A percentile compares a stretch with the other conserved stretches of the same genome.
phyloP scores from a whole-genome alignment of 2,797 vertebrate genomes.

The Sebastolobus altivelis region DNA sequence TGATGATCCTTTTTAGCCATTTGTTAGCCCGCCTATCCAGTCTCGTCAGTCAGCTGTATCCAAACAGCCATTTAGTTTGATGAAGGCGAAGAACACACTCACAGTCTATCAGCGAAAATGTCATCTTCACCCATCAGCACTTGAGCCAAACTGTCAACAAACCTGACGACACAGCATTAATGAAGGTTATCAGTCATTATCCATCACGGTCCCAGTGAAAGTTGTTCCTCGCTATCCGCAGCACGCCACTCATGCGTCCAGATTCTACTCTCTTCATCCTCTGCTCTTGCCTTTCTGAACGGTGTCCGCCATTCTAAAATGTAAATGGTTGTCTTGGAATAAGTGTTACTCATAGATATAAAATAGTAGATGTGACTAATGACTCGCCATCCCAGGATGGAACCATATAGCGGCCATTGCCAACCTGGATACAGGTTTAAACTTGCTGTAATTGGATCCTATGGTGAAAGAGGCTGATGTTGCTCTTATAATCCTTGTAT shows the following conservation, averaged over 20 bases:
- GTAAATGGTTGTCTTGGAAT: neutral
- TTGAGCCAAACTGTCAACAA: neutral
- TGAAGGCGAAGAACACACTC: slow-evolving; percentile 2
- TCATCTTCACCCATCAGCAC: neutral
- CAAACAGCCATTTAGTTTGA: slow-evolving; percentile 21
- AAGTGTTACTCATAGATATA: neutral
- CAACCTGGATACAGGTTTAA: neutral
- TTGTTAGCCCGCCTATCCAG: slow-evolving; percentile 19
- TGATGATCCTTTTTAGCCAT: slow-evolving; percentile 25
- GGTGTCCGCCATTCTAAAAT: neutral
- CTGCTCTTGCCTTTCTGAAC: neutral
- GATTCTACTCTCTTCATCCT: neutral
- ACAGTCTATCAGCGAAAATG: neutral
- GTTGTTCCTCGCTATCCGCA: neutral
- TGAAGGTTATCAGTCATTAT: neutral
- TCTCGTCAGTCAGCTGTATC: slow-evolving; percentile 10
- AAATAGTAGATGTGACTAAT: too few species aligned
- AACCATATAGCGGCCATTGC: neutral
- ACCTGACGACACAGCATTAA: neutral
- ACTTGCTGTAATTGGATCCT: too few species aligned
- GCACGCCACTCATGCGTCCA: neutral
- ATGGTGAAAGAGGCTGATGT: too few species aligned
- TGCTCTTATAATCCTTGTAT: too few species aligned
- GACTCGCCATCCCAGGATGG: too few species aligned
- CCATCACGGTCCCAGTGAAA: neutral